Conservation (phyloP, 2,113 vertebrate genomes). For the Pongo abelii region DNA sequence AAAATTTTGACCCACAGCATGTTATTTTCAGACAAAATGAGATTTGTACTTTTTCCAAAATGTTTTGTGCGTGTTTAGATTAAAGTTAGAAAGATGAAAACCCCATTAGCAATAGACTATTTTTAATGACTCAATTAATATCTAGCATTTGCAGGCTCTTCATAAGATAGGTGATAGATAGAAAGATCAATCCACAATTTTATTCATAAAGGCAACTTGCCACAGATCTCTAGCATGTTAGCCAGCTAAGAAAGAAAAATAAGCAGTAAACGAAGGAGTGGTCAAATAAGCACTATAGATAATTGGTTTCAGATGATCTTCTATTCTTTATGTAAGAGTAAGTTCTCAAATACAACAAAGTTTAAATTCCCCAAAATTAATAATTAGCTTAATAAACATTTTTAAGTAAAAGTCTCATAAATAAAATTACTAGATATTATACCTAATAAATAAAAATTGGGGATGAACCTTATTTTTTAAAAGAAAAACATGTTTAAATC, state of each 20-base stretch:
- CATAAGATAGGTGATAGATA: background rate
- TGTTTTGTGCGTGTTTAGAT: constrained; percentile 30
- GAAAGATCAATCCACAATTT: background rate
- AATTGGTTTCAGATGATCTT: background rate
- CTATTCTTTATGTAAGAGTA: background rate
- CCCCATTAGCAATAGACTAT: background rate
- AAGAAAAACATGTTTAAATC: background rate
- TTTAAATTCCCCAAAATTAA: background rate
- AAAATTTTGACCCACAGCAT: background rate
- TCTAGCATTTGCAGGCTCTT: background rate
- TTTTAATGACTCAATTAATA: background rate
- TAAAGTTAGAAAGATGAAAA: constrained; percentile 35
- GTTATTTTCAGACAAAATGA: constrained; percentile 34
- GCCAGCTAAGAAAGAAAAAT: constrained; percentile 12
- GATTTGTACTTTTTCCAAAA: constrained; percentile 29
- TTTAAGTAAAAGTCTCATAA: background rate
- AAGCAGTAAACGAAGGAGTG: background rate
- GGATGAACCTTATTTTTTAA: background rate
- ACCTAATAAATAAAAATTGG: background rate
- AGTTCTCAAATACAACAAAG: background rate
- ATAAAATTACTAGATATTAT: background rate
- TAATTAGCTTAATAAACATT: background rate
- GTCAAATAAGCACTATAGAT: background rate
- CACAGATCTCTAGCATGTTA: background rate
- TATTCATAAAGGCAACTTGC: background rate